These are phyloP conservation scores for Eumacrocentrus americanus DNA, from an alignment of 2,888 invertebrate genomes.

Conservation along the genomic window DNA sequence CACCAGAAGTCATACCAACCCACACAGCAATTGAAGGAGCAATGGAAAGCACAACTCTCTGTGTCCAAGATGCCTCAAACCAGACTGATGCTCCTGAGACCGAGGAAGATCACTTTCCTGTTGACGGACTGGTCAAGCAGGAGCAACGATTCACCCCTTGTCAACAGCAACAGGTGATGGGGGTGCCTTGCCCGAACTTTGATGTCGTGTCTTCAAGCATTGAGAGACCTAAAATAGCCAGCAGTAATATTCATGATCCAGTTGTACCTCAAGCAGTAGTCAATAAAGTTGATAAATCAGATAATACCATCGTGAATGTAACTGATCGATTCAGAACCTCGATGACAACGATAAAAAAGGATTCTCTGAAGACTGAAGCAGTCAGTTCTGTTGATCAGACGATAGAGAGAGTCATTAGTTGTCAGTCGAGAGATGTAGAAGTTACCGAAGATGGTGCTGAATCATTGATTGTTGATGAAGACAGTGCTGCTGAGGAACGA, in stretches of 20 bases:
- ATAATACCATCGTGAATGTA: constrained; percentile 44
- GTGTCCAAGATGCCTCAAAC: constrained; percentile 83
- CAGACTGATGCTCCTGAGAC: constrained; percentile 76
- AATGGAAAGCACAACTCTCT: constrained; percentile 64
- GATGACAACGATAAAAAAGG: too few species aligned
- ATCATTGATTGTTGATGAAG: constrained; percentile 35
- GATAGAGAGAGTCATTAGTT: constrained; percentile 51
- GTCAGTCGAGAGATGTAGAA: constrained; percentile 38
- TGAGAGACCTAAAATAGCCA: constrained; percentile 24
- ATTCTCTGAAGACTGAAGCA: constrained; percentile 49
- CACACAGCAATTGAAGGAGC: constrained; percentile 54
- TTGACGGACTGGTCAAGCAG: constrained; percentile 48
- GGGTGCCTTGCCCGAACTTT: constrained; percentile 46
- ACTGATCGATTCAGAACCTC: constrained; percentile 43
- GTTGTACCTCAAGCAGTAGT: constrained; percentile 5
- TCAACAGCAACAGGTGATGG: constrained; percentile 45
- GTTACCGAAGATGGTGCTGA: constrained; percentile 31
- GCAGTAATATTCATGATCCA: background rate
- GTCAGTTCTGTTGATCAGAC: constrained; percentile 51
- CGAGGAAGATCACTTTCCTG: constrained; percentile 46
- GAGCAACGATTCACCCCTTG: constrained; percentile 51
- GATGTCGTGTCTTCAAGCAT: constrained; percentile 48
- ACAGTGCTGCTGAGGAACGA: constrained; percentile 32
- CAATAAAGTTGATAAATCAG: constrained; percentile 50
- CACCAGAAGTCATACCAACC: constrained; percentile 65